These are phyloP conservation scores for Pinna nobilis DNA, from an alignment of 1,140 invertebrate species.

Conservation along the genomic window DNA sequence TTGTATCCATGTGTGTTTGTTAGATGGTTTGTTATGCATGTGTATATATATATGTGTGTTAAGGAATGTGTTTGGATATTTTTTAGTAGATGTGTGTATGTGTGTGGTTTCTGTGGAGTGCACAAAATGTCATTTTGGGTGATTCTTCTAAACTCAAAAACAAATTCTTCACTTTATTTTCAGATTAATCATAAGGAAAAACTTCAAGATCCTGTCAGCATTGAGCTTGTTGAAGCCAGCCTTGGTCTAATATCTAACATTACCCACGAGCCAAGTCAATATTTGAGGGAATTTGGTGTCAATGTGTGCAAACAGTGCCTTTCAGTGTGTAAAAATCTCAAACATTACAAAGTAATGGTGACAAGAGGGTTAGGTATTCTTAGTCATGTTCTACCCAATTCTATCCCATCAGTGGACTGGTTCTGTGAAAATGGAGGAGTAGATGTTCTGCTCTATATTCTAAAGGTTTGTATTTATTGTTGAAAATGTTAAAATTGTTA, in stretches of 20 bases:
- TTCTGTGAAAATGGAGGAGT: conserved; percentile 46
- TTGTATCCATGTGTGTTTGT: too few species aligned
- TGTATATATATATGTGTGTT: too few species aligned
- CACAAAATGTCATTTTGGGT: too few species aligned
- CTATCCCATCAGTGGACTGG: conserved; percentile 49
- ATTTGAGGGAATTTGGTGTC: conserved; percentile 42
- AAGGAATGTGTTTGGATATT: too few species aligned
- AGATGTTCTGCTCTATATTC: conserved; percentile 41
- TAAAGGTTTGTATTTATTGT: conserved; percentile 44
- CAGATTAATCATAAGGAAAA: conserved; percentile 34
- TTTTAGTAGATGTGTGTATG: too few species aligned
- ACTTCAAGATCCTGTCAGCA: conserved; percentile 23
- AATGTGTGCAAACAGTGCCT: conserved; percentile 44
- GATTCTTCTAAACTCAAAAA: too few species aligned
- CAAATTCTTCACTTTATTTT: conserved; percentile 17
- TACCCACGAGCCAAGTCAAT: conserved; percentile 29
- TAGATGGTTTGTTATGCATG: too few species aligned
- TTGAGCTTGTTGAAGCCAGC: conserved; percentile 41
- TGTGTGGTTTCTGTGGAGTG: too few species aligned
- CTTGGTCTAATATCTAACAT: conserved; percentile 53
- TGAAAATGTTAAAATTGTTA: too few species aligned
- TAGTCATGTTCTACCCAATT: conserved; percentile 56
- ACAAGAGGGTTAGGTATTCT: conserved; percentile 47
- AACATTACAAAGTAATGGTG: conserved; percentile 32
- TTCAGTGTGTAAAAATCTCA: conserved; percentile 30